These are phyloP conservation scores for Pseudomyrmex pallidus DNA, from an alignment of 1,140 invertebrate species.

Conservation along the genomic window DNA sequence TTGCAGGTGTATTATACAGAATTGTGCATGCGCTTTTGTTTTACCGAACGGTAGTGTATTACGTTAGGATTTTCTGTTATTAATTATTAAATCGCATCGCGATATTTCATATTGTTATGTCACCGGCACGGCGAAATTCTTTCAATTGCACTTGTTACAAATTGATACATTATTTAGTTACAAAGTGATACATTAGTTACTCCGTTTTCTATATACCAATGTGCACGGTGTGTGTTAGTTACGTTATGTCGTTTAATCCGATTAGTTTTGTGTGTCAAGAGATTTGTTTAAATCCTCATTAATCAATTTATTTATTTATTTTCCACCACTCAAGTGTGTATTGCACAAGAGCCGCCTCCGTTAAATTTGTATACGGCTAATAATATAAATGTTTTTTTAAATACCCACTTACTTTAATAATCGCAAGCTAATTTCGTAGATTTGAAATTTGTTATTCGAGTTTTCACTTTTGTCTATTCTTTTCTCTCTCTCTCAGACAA, in stretches of 20 bases:
- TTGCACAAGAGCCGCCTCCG: not conserved
- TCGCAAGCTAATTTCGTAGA: not conserved
- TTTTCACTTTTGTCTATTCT: not conserved
- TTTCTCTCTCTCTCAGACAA: not conserved
- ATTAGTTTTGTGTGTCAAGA: constrained; percentile 10
- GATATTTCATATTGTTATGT: too few species aligned
- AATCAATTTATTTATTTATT: constrained; percentile 10
- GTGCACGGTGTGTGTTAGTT: not conserved
- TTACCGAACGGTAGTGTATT: too few species aligned
- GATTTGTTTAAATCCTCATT: constrained; percentile 25
- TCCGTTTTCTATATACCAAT: not conserved
- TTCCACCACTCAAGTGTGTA: not conserved
- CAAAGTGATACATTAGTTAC: not conserved
- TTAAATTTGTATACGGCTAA: not conserved
- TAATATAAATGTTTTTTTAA: too few species aligned
- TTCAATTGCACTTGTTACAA: too few species aligned
- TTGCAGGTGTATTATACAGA: too few species aligned
- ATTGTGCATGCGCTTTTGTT: too few species aligned
- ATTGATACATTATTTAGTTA: too few species aligned
- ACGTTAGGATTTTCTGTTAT: too few species aligned
- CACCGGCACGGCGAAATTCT: too few species aligned
- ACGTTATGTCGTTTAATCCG: constrained; percentile 28
- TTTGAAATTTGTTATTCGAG: not conserved
- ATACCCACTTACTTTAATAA: not conserved
- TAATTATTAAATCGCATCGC: too few species aligned